Percentiles rank a stretch among this genome's conserved stretches.
Conservation (phyloP, 2,888 invertebrate genomes). For the Chironomus riparius region DNA sequence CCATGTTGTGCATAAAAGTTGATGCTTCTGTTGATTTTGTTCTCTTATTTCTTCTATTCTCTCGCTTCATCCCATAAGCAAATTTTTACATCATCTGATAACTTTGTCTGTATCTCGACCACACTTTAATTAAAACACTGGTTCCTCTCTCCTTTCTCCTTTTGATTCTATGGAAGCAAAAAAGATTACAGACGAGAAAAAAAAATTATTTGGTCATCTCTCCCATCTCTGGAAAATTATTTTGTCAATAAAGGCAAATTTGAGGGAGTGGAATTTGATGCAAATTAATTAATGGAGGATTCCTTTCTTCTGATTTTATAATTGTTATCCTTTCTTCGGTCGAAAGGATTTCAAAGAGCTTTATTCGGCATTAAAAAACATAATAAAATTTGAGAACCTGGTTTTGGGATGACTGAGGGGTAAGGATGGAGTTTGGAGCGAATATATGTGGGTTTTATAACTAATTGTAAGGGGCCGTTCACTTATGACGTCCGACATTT, state of each 20-base stretch:
- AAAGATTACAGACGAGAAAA: not conserved
- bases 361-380: no score
- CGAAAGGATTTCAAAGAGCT: no score
- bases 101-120: not conserved
- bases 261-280: not conserved
- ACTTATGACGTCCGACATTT: no score
- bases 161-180: not conserved
- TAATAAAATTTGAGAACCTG: no score
- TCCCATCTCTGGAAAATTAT: not conserved
- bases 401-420: no score
- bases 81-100: no score
- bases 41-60: no score
- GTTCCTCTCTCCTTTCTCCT: not conserved
- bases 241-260: not conserved
- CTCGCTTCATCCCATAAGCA: not conserved
- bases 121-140: conserved; percentile 3
- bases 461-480: no score
- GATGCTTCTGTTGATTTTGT: not conserved
- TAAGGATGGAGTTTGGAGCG: no score
- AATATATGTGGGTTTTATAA: no score
- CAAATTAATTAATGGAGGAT: not conserved
- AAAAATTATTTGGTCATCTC: not conserved
- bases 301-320: not conserved
- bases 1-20: not conserved
- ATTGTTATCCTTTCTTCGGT: not conserved